These are phyloP conservation scores for Cosmopolites sordidus DNA, from an alignment of 2,888 invertebrate species.

Conservation along the genomic window DNA sequence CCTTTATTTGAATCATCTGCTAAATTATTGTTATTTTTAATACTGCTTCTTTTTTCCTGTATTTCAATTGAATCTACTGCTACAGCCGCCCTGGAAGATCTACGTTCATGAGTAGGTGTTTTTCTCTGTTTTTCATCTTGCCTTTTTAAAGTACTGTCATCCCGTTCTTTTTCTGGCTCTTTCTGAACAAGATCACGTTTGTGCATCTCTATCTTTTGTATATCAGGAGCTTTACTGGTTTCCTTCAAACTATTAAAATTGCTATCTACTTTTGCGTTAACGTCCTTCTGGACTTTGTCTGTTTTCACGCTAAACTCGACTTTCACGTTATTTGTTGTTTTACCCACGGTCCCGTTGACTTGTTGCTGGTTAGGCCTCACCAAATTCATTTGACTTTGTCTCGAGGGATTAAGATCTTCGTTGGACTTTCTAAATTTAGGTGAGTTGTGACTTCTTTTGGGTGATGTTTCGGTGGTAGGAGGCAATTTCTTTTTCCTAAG, in stretches of 20 bases:
- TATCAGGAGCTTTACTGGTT: constrained; percentile 18
- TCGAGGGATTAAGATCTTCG: constrained; percentile 14
- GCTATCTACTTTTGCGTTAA: constrained; percentile 28
- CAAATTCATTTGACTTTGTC: constrained; percentile 7
- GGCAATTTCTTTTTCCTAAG: constrained; percentile 35
- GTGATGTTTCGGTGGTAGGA: constrained; percentile 33
- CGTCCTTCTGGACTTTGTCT: constrained; percentile 28
- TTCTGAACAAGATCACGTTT: constrained; percentile 17
- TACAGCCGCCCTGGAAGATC: constrained; percentile 22
- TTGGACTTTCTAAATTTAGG: constrained; percentile 15
- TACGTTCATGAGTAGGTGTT: constrained; percentile 37
- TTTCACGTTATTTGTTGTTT: constrained; percentile 11
- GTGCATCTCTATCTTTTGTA: constrained; percentile 1
- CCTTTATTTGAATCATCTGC: constrained; percentile 23
- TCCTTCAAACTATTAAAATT: constrained; percentile 36
- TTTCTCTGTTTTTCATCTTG: constrained; percentile 20
- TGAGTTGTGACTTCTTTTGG: constrained; percentile 27
- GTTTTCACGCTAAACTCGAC: constrained; percentile 25
- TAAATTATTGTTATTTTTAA: constrained; percentile 15
- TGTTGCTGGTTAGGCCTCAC: constrained; percentile 29
- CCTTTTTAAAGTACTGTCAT: constrained; percentile 9
- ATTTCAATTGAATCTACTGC: constrained; percentile 22
- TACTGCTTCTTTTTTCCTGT: constrained; percentile 21
- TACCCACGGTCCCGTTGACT: constrained; percentile 28
- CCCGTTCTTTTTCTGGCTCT: constrained; percentile 23